phyloP scores from a whole-genome alignment of 2,113 vertebrate species.

The Castor canadensis region DNA sequence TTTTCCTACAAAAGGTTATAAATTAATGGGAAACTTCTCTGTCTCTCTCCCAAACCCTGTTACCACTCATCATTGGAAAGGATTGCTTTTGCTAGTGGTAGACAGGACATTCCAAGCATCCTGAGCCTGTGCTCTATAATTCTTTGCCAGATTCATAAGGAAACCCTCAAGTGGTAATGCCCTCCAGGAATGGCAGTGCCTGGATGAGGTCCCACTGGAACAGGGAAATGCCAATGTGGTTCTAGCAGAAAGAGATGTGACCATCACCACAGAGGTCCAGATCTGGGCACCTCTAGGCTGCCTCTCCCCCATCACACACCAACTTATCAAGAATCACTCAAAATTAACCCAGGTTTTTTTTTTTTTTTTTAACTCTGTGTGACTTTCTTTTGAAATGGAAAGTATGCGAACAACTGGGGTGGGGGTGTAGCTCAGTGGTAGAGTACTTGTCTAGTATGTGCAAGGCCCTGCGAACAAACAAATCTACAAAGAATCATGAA shows the following conservation, averaged over 20 bases:
- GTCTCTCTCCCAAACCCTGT: not conserved
- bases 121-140: not conserved
- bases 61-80: not conserved
- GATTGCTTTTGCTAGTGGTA: not conserved
- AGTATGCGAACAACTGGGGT: not conserved
- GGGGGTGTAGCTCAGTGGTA: not conserved
- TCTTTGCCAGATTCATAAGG: conserved; percentile 12
- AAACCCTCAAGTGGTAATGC: not conserved
- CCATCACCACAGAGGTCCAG: not conserved
- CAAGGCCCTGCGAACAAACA: not conserved
- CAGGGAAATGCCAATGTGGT: not conserved
- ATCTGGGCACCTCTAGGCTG: fast-evolving
- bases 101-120: not conserved
- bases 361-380: not conserved
- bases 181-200: not conserved
- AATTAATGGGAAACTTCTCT: conserved; percentile 22
- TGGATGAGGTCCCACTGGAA: not conserved
- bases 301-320: not conserved
- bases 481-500: not conserved
- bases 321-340: not conserved
- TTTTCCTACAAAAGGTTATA: not conserved
- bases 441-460: not conserved
- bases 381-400: not conserved
- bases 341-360: not conserved
- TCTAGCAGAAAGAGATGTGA: not conserved